A percentile compares a stretch with the other conserved stretches of the same genome.
These are phyloP conservation scores for Laspeyria flexula DNA, from an alignment of 2,888 invertebrate species.

Conservation along the genomic window DNA sequence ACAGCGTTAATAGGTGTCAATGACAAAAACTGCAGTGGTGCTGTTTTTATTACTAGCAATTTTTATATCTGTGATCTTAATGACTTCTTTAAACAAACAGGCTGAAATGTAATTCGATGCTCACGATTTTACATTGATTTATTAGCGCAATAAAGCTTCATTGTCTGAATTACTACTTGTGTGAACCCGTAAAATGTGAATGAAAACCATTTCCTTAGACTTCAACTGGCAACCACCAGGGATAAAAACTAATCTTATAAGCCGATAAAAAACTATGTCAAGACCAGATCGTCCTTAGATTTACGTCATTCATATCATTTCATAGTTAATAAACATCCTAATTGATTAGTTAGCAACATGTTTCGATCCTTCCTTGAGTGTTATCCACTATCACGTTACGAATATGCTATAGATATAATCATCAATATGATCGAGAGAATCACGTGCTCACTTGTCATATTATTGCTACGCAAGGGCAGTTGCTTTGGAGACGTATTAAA, in stretches of 20 bases:
- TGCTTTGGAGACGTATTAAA: conserved; percentile 10
- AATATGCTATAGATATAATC: conserved; percentile 17
- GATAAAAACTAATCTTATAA: conserved; percentile 28
- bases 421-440: conserved; percentile 18
- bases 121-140: conserved; percentile 7
- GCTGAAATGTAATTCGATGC: neutral
- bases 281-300: conserved; percentile 48
- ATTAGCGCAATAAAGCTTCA: neutral
- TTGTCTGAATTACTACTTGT: neutral
- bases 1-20: conserved; percentile 9
- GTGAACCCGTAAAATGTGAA: neutral
- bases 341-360: conserved; percentile 18
- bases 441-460: conserved; percentile 14
- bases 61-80: neutral
- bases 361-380: conserved; percentile 17
- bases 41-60: neutral
- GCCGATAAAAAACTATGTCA: conserved; percentile 60
- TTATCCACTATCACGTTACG: conserved; percentile 32
- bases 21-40: neutral
- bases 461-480: conserved; percentile 6
- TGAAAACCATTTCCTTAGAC: conserved; percentile 14
- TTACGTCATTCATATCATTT: conserved; percentile 32
- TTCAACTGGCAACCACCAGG: conserved; percentile 10
- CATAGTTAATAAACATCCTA: conserved; percentile 39
- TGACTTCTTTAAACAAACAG: neutral